Evolutionary conservation across 2,888 invertebrate genomes (phyloP).

Genomic region (Trichogramma dendrolimi): DNA sequence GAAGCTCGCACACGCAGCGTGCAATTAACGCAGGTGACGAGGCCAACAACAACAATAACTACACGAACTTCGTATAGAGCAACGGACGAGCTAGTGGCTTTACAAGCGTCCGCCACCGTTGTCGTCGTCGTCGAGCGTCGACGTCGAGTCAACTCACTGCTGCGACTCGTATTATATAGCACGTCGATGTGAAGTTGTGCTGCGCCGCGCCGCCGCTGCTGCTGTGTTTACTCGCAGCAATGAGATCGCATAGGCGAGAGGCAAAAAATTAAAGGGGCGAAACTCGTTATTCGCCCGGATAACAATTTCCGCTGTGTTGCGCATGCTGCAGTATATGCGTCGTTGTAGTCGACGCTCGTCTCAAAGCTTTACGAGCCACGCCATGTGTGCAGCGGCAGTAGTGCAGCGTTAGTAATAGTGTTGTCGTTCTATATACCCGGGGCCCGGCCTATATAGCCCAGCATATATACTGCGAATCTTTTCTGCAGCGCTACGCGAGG

Average conservation of each 20-base stretch:
- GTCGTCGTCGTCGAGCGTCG: neutral
- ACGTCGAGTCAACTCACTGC: too few relatives aligned
- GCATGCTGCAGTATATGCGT: slow-evolving; percentile 7
- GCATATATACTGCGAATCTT: too few relatives aligned
- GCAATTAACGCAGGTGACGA: slow-evolving; percentile 24
- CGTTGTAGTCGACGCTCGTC: slow-evolving; percentile 6
- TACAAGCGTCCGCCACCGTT: slow-evolving; percentile 4
- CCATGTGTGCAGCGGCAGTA: too few relatives aligned
- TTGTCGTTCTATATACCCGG: too few relatives aligned
- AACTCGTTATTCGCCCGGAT: slow-evolving; percentile 26
- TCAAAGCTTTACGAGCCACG: neutral
- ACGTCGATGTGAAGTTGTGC: too few relatives aligned
- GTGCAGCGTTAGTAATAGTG: too few relatives aligned
- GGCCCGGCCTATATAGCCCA: too few relatives aligned
- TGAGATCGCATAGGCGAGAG: too few relatives aligned
- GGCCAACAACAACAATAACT: slow-evolving; percentile 13
- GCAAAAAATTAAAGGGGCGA: slow-evolving; percentile 16
- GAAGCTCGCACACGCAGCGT: slow-evolving; percentile 10
- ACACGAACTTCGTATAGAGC: slow-evolving; percentile 17
- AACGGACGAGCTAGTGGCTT: slow-evolving; percentile 17
- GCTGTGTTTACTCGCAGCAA: too few relatives aligned
- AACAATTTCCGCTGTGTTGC: slow-evolving; percentile 19
- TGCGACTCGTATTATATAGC: too few relatives aligned
- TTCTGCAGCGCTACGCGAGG: neutral
- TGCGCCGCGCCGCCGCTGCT: too few relatives aligned